Conservation (phyloP, 2,888 invertebrate genomes). For the Cantharis flavilabris region DNA sequence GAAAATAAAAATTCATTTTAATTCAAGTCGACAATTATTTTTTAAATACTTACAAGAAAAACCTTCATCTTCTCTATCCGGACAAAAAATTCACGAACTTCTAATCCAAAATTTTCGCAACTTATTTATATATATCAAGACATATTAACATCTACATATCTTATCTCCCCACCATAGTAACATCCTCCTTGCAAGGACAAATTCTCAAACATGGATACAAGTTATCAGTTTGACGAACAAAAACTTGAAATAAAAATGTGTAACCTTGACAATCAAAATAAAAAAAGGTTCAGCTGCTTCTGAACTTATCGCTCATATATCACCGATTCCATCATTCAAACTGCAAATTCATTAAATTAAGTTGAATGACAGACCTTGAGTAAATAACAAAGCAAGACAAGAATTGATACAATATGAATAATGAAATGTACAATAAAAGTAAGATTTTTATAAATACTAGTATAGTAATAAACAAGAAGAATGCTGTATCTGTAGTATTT, state of each 20-base stretch:
- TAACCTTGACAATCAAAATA: conserved; percentile 1
- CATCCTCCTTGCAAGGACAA: conserved; percentile 53
- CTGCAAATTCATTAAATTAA: background rate
- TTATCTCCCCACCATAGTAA: conserved; percentile 41
- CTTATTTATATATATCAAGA: conserved; percentile 36
- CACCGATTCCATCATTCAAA: background rate
- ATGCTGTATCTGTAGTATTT: background rate
- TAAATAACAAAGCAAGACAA: background rate
- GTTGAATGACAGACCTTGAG: background rate
- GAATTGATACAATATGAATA: background rate
- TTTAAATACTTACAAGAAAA: background rate
- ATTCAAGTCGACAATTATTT: background rate
- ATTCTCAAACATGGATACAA: conserved; percentile 38
- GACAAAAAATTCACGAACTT: background rate
- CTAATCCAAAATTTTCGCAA: background rate
- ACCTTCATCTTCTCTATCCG: background rate
- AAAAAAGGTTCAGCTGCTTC: background rate
- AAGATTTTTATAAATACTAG: too few relatives aligned
- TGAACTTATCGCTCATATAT: background rate
- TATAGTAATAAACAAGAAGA: background rate
- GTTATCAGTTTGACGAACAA: conserved; percentile 44
- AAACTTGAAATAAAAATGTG: conserved; percentile 33
- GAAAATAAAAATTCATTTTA: background rate
- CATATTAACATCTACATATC: background rate
- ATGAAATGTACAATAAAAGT: background rate